phyloP scores from a whole-genome alignment of 2,113 vertebrate species.

The Eurypyga helias region DNA sequence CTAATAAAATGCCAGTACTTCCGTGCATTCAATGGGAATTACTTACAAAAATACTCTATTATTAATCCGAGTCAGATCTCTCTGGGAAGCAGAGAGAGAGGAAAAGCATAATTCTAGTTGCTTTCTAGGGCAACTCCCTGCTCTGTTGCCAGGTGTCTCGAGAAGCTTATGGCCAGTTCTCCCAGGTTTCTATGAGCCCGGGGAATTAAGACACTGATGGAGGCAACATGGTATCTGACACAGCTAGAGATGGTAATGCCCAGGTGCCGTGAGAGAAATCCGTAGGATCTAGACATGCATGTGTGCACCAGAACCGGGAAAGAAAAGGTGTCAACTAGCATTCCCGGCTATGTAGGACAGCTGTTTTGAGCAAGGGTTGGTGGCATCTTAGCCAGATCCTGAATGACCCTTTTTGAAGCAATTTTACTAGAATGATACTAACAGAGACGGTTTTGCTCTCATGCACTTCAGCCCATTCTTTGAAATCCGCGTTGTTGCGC shows the following conservation, averaged over 20 bases:
- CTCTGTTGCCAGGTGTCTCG: neutral
- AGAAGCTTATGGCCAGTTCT: neutral
- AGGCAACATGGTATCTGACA: neutral
- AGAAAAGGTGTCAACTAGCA: neutral
- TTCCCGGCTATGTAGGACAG: neutral
- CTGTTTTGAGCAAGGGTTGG: neutral
- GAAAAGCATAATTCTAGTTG: neutral
- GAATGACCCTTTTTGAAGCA: neutral
- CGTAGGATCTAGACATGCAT: accelerated
- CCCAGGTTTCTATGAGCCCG: neutral
- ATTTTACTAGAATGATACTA: neutral
- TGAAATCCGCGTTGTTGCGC: neutral
- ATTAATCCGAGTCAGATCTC: neutral
- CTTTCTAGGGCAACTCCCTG: neutral
- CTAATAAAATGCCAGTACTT: neutral
- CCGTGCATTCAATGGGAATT: neutral
- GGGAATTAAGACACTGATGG: neutral
- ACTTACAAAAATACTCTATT: neutral
- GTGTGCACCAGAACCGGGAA: accelerated
- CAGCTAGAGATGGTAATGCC: neutral
- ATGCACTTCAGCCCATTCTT: neutral
- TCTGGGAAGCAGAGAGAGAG: neutral
- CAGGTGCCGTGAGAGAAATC: neutral
- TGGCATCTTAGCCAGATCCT: neutral
- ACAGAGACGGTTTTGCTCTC: neutral